These are phyloP conservation scores for Chelon labrosus DNA, from an alignment of 2,797 vertebrate species.

Conservation along the genomic window DNA sequence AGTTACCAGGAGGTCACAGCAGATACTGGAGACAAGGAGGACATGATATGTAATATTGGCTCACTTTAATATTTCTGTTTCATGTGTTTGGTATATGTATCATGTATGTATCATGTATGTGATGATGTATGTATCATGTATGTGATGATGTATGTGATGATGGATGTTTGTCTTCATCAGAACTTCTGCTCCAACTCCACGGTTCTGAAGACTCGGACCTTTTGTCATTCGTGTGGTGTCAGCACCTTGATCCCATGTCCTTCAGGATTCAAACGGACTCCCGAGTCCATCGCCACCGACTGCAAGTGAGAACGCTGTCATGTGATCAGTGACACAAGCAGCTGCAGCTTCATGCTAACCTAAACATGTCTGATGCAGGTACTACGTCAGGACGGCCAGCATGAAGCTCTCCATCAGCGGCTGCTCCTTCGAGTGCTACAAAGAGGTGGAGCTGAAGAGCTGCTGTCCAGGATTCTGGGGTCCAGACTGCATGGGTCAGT, in stretches of 20 bases:
- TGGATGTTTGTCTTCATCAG: conserved; percentile 37
- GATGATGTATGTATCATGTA: too few relatives aligned
- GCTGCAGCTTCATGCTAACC: too few relatives aligned
- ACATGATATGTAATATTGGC: too few relatives aligned
- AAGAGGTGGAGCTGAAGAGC: conserved; percentile 74
- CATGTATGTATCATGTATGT: too few relatives aligned
- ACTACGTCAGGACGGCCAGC: conserved; percentile 19
- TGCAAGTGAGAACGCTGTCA: conserved; percentile 84
- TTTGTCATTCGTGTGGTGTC: conserved; percentile 86
- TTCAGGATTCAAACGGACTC: conserved; percentile 80
- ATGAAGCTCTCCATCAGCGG: conserved; percentile 72
- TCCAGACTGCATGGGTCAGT: conserved; percentile 90
- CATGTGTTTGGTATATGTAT: too few relatives aligned
- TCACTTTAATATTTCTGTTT: too few relatives aligned
- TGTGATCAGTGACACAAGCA: too few relatives aligned
- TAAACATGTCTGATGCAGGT: conserved; percentile 40
- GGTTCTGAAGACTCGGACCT: conserved; percentile 80
- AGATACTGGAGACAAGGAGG: too few relatives aligned
- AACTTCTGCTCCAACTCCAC: conserved; percentile 85
- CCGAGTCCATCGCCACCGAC: conserved; percentile 13
- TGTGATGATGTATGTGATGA: too few relatives aligned
- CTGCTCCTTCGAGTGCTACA: conserved; percentile 88
- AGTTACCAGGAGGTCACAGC: too few relatives aligned
- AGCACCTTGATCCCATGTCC: conserved; percentile 79
- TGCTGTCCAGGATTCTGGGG: conserved; percentile 95